These are phyloP conservation scores for Camponotus floridanus DNA, from an alignment of 1,140 invertebrate species.

Conservation along the genomic window DNA sequence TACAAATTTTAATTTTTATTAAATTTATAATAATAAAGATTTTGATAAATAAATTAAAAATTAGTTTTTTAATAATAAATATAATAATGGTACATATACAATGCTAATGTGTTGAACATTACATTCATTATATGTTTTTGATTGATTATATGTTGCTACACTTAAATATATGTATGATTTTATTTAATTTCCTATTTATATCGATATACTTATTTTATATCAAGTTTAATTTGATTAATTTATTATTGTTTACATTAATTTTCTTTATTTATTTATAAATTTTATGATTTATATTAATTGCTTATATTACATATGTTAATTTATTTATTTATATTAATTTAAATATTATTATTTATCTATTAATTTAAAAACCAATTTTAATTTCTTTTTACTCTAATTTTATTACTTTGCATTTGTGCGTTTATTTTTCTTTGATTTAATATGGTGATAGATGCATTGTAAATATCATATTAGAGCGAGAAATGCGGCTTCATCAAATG, in stretches of 20 bases:
- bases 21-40: too few relatives aligned
- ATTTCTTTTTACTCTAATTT: neutral
- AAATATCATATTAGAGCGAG: neutral
- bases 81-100: too few relatives aligned
- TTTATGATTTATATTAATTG: neutral
- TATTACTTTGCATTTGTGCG: neutral
- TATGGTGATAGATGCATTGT: neutral
- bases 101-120: too few relatives aligned
- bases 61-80: too few relatives aligned
- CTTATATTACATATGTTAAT: neutral
- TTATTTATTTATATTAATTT: neutral
- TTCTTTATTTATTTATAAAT: neutral
- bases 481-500: neutral
- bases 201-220: too few relatives aligned
- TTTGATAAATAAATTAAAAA: too few relatives aligned
- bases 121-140: too few relatives aligned
- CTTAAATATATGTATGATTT: too few relatives aligned
- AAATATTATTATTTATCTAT: neutral
- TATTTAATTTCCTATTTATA: too few relatives aligned
- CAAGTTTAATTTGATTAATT: neutral
- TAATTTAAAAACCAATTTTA: neutral
- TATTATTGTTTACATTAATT: neutral
- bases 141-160: too few relatives aligned
- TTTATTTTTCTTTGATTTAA: neutral
- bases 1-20: too few relatives aligned